Evolutionary conservation across 2,888 invertebrate genomes (phyloP), one percentile per base, ranked within the genome.

Genomic region (Anagyrus pseudococci): DNA sequence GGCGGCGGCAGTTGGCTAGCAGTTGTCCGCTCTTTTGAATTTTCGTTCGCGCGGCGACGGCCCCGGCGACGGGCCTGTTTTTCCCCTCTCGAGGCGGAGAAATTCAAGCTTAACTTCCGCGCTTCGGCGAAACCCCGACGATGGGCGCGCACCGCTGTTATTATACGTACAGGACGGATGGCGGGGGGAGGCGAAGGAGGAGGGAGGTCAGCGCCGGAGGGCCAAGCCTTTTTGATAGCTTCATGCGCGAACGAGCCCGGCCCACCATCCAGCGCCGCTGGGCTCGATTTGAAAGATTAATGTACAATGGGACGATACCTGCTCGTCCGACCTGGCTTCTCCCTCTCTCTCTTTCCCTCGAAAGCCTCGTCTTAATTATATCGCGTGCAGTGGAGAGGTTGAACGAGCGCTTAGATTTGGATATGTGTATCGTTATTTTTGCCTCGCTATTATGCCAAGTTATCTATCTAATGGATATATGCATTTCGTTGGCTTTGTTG

Each of bases 401-500:
- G 10, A 15, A 10, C 10, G 33, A 10, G 33, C 29, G 29, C 4
- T 29, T 7, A 29, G 10, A 29, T 29, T 29, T n/a, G n/a, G n/a
- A n/a, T n/a, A n/a, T n/a, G n/a, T n/a, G n/a, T n/a, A n/a, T n/a
- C n/a, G n/a, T n/a, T n/a, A n/a, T n/a, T n/a, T n/a, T n/a, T n/a
- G n/a, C n/a, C n/a, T n/a, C n/a, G n/a, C n/a, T n/a, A n/a, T n/a
- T n/a, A n/a, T n/a, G n/a, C n/a, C n/a, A 13, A 2, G 8, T 37
- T 8, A 37, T 13, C 15, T 8, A 37, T 13, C 33, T 37, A 37
- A 37, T 37, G 33, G 4, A 8, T n/a, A n/a, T n/a, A n/a, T n/a
- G n/a, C n/a, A 8, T 46, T 1, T 44, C 63, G 44, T 49, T 61
- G 64, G 64, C 68, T 59, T 66, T 67, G 58, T 79, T 79, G 26